Evolutionary conservation across 2,113 vertebrate species (phyloP).

Genomic region (Hymenochirus boettgeri): DNA sequence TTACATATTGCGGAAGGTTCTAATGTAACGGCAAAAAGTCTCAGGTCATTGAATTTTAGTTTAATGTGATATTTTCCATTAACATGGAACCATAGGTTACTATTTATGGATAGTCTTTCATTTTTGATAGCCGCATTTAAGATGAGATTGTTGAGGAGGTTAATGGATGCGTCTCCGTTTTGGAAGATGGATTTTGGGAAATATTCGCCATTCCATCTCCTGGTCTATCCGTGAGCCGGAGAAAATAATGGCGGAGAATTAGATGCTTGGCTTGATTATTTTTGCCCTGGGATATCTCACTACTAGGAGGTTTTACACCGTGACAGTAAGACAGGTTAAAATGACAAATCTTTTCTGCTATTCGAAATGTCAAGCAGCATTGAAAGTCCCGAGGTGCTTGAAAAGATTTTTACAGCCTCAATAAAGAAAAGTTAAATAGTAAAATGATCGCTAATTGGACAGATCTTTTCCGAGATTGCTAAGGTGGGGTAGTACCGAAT

Average conservation of each 20-base stretch:
- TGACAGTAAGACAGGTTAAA: neutral
- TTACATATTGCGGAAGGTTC: too few species aligned
- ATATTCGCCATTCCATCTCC: conserved; percentile 10
- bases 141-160: conserved; percentile 11
- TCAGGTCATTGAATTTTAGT: neutral
- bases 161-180: conserved; percentile 14
- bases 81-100: conserved; percentile 10
- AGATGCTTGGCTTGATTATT: conserved; percentile 12
- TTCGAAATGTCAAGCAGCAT: neutral
- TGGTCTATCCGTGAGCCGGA: neutral
- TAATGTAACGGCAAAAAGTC: too few species aligned
- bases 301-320: neutral
- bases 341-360: neutral
- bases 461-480: too few species aligned
- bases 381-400: neutral
- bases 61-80: conserved; percentile 1
- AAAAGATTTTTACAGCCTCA: too few species aligned
- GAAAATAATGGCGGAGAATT: conserved; percentile 18
- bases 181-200: conserved; percentile 7
- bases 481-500: too few species aligned
- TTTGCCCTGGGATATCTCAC: conserved; percentile 13
- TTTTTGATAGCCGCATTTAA: neutral
- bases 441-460: too few species aligned
- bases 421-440: too few species aligned
- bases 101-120: conserved; percentile 23